These are phyloP conservation scores for Hydrozoanthus tunicans DNA, from an alignment of 64 coral and sea anemone species.

Conservation along the genomic window DNA sequence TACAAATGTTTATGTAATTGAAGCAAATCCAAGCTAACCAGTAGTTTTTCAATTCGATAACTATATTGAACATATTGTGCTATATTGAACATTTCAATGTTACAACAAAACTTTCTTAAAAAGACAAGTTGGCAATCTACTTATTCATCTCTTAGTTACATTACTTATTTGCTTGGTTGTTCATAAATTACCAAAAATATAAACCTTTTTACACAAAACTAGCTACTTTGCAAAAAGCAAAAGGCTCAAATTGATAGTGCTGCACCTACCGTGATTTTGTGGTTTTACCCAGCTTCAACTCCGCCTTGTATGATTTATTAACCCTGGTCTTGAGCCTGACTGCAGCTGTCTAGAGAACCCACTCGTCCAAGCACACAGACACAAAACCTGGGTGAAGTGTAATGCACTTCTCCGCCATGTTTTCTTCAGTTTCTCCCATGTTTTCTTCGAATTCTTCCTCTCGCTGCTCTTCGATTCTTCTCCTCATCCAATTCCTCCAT, in stretches of 20 bases:
- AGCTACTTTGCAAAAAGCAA: neutral
- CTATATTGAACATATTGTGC: too few species aligned
- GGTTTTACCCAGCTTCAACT: neutral
- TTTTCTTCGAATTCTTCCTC: conserved; percentile 4
- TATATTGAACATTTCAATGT: too few species aligned
- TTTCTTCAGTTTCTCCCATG: neutral
- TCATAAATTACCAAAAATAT: too few species aligned
- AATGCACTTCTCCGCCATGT: conserved; percentile 1
- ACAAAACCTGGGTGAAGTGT: conserved; percentile 12
- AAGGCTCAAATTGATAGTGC: neutral
- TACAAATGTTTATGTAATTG: too few species aligned
- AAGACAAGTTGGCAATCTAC: too few species aligned
- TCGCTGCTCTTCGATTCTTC: conserved; percentile 1
- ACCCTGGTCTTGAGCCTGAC: neutral
- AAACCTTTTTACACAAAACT: neutral
- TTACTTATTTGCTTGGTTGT: too few species aligned
- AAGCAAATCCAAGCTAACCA: too few species aligned
- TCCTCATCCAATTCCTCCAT: conserved; percentile 15
- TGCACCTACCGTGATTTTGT: neutral
- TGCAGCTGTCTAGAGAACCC: conserved; percentile 15
- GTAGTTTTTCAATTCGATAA: too few species aligned
- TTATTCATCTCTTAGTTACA: too few species aligned
- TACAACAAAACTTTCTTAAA: too few species aligned
- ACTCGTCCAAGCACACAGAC: conserved; percentile 10
- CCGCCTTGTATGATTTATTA: conserved; percentile 22